A percentile compares a stretch with the other conserved stretches of the same genome.
These are phyloP conservation scores for Cryptotis parvus DNA, from an alignment of 2,113 vertebrate genomes.

Conservation along the genomic window DNA sequence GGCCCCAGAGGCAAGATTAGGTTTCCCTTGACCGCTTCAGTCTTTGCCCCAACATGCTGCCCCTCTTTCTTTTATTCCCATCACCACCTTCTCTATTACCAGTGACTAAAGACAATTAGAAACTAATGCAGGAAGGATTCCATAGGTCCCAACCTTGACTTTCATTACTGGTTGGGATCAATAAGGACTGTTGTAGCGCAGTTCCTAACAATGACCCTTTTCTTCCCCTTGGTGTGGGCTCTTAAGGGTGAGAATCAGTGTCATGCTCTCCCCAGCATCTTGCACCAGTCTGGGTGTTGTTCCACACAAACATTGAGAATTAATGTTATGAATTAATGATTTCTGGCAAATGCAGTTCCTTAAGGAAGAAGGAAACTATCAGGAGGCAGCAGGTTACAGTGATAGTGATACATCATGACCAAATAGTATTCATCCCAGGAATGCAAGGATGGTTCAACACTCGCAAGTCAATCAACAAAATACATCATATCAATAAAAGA, in stretches of 20 bases:
- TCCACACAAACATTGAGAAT: neutral
- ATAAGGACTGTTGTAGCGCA: neutral
- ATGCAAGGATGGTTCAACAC: too few species aligned
- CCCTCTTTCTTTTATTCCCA: neutral
- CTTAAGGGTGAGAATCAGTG: neutral
- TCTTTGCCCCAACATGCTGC: neutral
- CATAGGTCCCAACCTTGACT: neutral
- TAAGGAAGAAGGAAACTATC: neutral
- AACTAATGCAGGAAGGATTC: neutral
- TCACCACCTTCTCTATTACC: constrained; percentile 36
- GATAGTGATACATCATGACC: too few species aligned
- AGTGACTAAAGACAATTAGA: neutral
- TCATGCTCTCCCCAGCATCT: neutral
- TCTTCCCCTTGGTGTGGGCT: neutral
- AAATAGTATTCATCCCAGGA: too few species aligned
- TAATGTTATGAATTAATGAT: constrained; percentile 22
- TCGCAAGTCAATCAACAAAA: too few species aligned
- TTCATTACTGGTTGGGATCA: neutral
- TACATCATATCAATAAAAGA: too few species aligned
- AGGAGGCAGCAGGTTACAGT: neutral
- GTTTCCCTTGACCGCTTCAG: constrained; percentile 32
- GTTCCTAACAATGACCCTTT: neutral
- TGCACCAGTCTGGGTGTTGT: neutral
- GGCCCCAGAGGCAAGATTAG: neutral
- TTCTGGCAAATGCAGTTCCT: neutral